Evolutionary conservation across 2,797 vertebrate species (phyloP), one percentile per base, ranked within the genome.

Genomic region (Antennarius maculatus): DNA sequence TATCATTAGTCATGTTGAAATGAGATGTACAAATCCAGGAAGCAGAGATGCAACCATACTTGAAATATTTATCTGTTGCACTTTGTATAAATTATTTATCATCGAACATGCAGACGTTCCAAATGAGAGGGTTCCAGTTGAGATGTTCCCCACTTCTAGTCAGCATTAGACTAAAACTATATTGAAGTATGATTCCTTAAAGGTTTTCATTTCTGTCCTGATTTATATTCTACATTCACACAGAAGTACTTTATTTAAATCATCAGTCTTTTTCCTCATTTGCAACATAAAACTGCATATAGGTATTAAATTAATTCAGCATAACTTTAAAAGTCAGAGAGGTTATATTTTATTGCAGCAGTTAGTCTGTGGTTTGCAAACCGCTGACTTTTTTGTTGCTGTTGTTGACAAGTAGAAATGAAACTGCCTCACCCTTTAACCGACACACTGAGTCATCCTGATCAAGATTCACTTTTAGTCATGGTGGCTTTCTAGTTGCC

Each of bases 1-100:
- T 48, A 17, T 34, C 15, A 5, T 66, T 66, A 71, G 86, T 87
- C 74, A 86, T 76, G 46, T 61, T 56, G 61, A 66, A 47, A 23
- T 59, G 70, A 29, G 75, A 76, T 55, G 68, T 56, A 78, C 71
- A 89, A 84, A 83, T 82, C 64, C 69, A 71, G 72, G 57, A 76
- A 75, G 81, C 76, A 31, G 57, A 70, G 86, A 88, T 84, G 81
- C 81, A 88, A 88, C 76, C 82, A 71, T 70, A 67, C 85, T 83
- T 90, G 60, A 92, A 92, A 92, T 91, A 92, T 92, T 91, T 84
- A 92, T 90, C 87, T 87, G 82, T 89, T 89, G 87, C 88, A 89
- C 89, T 90, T 88, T 88, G 69, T 83, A 47, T 91, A 48, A 90
- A 91, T 89, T 74, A 89, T 91, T 88, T 69, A 91, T 70, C 55